Percentiles rank a stretch among this genome's conserved stretches.
phyloP scores from a whole-genome alignment of 1,140 invertebrate genomes.

The Aphidius ervi region DNA sequence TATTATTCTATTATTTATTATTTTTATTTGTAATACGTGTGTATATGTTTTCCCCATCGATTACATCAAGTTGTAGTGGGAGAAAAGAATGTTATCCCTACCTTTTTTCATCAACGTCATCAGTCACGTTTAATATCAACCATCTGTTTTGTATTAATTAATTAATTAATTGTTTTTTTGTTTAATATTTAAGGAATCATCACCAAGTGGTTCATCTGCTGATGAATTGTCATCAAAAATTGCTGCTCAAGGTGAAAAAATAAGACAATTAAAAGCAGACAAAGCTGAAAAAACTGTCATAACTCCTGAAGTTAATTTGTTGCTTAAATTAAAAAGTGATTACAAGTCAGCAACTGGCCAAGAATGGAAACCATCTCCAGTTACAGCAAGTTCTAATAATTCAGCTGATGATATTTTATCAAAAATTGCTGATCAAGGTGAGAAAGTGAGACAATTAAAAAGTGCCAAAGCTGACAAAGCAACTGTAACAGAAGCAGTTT shows the following conservation, averaged over 20 bases:
- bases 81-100: too few species aligned
- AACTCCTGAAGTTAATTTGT: conserved; percentile 56
- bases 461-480: conserved; percentile 51
- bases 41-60: not conserved
- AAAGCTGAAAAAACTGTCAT: conserved; percentile 44
- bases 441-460: conserved; percentile 67
- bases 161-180: too few species aligned
- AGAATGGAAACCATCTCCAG: conserved; percentile 58
- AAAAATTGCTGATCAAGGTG: conserved; percentile 66
- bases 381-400: too few species aligned
- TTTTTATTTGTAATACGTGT: not conserved
- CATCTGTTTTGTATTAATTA: too few species aligned
- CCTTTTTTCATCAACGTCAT: too few species aligned
- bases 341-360: conserved; percentile 60
- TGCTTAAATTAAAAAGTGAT: conserved; percentile 63
- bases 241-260: conserved; percentile 32
- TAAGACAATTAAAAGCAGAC: conserved; percentile 49
- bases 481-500: conserved; percentile 53
- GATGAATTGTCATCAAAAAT: conserved; percentile 28
- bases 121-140: too few species aligned
- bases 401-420: conserved; percentile 1
- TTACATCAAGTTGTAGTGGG: too few species aligned
- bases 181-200: too few species aligned
- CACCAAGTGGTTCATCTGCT: not conserved
- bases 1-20: not conserved